These are phyloP conservation scores for Ephestia elutella DNA, from an alignment of 1,140 invertebrate species.

Conservation along the genomic window DNA sequence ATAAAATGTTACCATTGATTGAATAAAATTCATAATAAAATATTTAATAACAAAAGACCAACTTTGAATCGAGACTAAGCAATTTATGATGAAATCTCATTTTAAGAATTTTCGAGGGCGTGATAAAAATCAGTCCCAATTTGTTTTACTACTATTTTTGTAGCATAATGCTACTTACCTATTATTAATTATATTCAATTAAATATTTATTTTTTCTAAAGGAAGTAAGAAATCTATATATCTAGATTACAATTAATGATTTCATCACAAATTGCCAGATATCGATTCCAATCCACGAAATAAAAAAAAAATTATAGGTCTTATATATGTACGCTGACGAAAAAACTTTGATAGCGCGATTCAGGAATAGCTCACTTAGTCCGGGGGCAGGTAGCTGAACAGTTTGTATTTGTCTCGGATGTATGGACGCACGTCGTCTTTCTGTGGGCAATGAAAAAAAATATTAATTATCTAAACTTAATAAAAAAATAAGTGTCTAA, in stretches of 20 bases:
- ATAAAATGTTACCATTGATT: too few relatives aligned
- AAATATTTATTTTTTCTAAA: too few relatives aligned
- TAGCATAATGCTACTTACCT: neutral
- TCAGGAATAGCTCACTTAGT: slow-evolving; percentile 73
- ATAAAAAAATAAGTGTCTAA: too few relatives aligned
- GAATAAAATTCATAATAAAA: too few relatives aligned
- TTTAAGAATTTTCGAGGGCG: neutral
- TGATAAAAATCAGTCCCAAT: neutral
- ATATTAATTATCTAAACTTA: too few relatives aligned
- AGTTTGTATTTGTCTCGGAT: slow-evolving; percentile 92
- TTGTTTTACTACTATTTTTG: neutral
- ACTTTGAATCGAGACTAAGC: neutral
- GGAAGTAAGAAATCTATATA: too few relatives aligned
- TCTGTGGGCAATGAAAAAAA: slow-evolving; percentile 71
- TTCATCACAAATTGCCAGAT: too few relatives aligned
- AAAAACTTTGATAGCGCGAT: slow-evolving; percentile 2
- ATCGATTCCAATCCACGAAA: too few relatives aligned
- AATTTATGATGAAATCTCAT: neutral
- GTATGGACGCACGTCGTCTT: slow-evolving; percentile 92
- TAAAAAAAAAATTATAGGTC: neutral
- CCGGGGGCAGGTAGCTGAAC: slow-evolving; percentile 90
- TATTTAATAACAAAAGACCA: neutral
- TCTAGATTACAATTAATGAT: too few relatives aligned
- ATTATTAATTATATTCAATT: too few relatives aligned
- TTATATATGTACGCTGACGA: neutral